phyloP scores from a whole-genome alignment of 2,888 invertebrate species.

The Bimastos eiseni region DNA sequence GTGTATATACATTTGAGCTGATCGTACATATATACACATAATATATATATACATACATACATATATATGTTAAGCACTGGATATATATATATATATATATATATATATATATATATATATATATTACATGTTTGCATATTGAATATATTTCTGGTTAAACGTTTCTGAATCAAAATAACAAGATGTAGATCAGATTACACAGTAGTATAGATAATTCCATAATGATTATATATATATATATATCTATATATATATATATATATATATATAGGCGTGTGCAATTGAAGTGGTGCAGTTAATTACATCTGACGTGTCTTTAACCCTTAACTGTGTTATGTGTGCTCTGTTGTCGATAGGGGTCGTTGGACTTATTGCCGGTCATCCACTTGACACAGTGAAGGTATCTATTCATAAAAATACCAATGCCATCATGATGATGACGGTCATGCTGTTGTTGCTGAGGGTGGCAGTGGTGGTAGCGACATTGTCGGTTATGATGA shows the following conservation, averaged over 20 bases:
- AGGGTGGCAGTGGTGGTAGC: background rate
- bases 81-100: constrained; percentile 14
- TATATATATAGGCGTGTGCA: background rate
- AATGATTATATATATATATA: background rate
- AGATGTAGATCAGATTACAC: too few species aligned
- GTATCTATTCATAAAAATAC: background rate
- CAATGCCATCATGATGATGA: too few species aligned
- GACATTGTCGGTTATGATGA: background rate
- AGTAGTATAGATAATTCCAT: too few species aligned
- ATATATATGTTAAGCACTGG: background rate
- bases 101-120: background rate
- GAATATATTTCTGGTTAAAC: too few species aligned
- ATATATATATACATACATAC: constrained; percentile 4
- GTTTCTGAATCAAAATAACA: too few species aligned
- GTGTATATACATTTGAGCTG: too few species aligned
- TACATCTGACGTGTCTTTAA: background rate
- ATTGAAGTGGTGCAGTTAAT: background rate
- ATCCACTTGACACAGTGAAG: constrained; percentile 20
- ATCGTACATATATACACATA: too few species aligned
- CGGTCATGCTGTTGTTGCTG: background rate
- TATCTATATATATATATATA: background rate
- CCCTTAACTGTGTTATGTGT: background rate
- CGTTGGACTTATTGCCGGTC: background rate
- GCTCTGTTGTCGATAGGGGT: background rate
- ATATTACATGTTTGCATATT: background rate